These are phyloP conservation scores for Fundulus diaphanus DNA, from an alignment of 2,797 vertebrate genomes.

Conservation along the genomic window DNA sequence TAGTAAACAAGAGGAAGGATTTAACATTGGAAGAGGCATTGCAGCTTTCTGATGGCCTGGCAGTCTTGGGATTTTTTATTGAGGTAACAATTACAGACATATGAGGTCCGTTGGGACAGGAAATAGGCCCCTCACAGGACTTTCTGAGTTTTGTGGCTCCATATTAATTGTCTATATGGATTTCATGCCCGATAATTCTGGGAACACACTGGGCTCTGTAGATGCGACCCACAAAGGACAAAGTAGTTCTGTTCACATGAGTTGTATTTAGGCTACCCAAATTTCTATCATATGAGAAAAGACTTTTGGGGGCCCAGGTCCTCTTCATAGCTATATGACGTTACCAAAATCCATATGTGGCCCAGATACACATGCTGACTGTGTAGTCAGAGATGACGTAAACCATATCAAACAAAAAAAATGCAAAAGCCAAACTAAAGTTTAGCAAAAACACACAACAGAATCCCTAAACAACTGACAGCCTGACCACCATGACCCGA, in stretches of 20 bases:
- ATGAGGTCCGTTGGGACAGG: not conserved
- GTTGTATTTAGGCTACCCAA: too few species aligned
- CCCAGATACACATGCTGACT: not conserved
- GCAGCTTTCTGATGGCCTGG: constrained; percentile 49
- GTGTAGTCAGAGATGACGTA: not conserved
- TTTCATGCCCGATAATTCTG: not conserved
- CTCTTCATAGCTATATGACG: not conserved
- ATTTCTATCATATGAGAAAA: not conserved
- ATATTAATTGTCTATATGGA: too few species aligned
- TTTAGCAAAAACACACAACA: not conserved
- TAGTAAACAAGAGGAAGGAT: constrained; percentile 74
- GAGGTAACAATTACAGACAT: constrained; percentile 58
- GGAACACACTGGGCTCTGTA: not conserved
- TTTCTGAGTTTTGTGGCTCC: not conserved
- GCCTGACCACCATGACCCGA: too few species aligned
- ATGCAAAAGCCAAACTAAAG: not conserved
- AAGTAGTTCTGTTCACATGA: too few species aligned
- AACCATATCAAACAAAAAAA: too few species aligned
- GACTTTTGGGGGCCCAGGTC: not conserved
- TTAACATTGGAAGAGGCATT: constrained; percentile 51
- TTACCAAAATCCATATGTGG: not conserved
- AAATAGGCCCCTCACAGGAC: not conserved
- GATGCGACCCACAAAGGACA: too few species aligned
- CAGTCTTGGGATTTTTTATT: constrained; percentile 79
- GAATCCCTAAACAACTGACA: not conserved